Base-by-base conservation (phyloP, 1,140 invertebrate species). In the Cydia fagiglandana region DNA sequence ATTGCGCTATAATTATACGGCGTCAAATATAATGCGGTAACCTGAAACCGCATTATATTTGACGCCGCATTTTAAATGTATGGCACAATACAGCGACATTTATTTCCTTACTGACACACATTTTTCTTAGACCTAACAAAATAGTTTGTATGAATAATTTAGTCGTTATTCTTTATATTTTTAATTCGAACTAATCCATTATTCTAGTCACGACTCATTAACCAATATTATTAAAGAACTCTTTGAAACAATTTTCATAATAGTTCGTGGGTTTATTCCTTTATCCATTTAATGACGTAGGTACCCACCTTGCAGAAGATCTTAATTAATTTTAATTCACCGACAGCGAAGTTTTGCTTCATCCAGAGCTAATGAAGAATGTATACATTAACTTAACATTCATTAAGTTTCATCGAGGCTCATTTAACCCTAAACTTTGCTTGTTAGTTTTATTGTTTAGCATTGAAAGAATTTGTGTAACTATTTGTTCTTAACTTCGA, bases 361-460 rank as follows among this genome's bases (percentile, higher is more conserved):
- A 9, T 2, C 66, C 6, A 17, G 34, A 70, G 34, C n/a, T 38
- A 38, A 70, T 70, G 13, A 70, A 70, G 30, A 70, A 70, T 70
- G 34, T 70, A 70, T 61, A 17, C 6, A 24, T 61, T 61, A 41
- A 70, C n/a, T 70, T 38, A 30, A 66, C 1, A 34, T 66, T 20
- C 30, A 68, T 24, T 30, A 15, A 20, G 66, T 41, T 70, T 70
- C n/a, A 41, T 70, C 34, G 6, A 17, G 30, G 34, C 34, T 17
- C 10, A 38, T 20, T 34, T 13, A 30, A 70, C 66, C 66, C n/a
- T 70, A 28, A 70, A 70, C 66, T 70, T 70, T 70, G 66, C n/a
- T 68, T 68, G 64, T 70, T 70, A 70, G 66, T 70, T 70, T 41
- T 70, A 41, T 70, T 70, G 34, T 41, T 66, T 38, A 70, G 34